A percentile compares a stretch with the other conserved stretches of the same genome.
Evolutionary conservation across 35 echinoderm and acorn worm genomes (phyloP).

Genomic region (Ophioderma brevispina): DNA sequence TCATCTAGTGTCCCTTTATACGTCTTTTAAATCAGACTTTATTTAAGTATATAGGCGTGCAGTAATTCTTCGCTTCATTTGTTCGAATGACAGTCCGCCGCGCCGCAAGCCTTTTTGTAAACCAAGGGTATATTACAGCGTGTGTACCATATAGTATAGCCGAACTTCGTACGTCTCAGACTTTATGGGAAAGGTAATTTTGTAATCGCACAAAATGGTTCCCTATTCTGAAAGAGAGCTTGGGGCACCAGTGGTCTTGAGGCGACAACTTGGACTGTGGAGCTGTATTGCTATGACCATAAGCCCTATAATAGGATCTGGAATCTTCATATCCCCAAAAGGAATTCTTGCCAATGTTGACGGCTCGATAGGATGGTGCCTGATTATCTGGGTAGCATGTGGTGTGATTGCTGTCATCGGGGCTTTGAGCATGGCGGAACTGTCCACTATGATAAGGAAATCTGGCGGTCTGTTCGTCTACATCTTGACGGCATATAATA

Average conservation of each 20-base stretch:
- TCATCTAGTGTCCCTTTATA: no score
- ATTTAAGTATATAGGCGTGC: no score
- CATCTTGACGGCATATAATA: conserved; percentile 55
- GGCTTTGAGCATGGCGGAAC: conserved; percentile 81
- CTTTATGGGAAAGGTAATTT: no score
- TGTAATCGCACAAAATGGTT: no score
- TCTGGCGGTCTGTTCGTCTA: conserved; percentile 86
- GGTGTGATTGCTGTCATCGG: conserved; percentile 79
- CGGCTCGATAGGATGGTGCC: conserved; percentile 63
- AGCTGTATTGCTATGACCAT: conserved; percentile 65
- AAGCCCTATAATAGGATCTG: conserved; percentile 77
- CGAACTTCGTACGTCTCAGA: no score
- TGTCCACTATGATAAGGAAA: conserved; percentile 69
- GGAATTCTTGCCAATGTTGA: conserved; percentile 63
- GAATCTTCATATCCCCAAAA: conserved; percentile 93
- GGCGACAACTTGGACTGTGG: conserved; percentile 43
- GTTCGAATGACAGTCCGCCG: no score
- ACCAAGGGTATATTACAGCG: no score
- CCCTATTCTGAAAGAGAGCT: no score
- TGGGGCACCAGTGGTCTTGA: conserved; percentile 43
- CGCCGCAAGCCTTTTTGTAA: no score
- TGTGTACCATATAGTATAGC: no score
- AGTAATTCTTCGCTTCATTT: no score
- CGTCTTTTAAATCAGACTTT: no score
- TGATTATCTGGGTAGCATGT: conserved; percentile 74